Evolutionary conservation across 1,140 invertebrate species (phyloP), one percentile per base, ranked within the genome.

Genomic region (Sitophilus oryzae): DNA sequence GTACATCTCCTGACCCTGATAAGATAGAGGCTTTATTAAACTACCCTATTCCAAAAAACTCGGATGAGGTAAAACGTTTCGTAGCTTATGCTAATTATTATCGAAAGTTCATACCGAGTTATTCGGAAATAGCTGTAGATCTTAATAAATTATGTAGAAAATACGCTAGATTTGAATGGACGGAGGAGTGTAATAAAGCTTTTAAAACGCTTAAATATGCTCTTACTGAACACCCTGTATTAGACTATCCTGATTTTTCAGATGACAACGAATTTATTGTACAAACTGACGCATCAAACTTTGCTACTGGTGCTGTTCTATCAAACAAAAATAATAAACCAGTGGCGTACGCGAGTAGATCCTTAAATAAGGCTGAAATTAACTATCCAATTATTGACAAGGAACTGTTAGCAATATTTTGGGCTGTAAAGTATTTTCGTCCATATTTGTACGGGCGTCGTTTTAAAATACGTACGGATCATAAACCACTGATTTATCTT

Each of bases 161-260:
- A 50, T 58, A 59, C 52, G 35, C 30, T 14, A 8, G 2, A 6
- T 70, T 62, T 58, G 6, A 37, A 49, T 63, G 64, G 61, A 36
- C 16, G 15, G n/a, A n/a, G n/a, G n/a, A n/a, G n/a, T n/a, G n/a
- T n/a, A n/a, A n/a, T n/a, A n/a, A n/a, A n/a, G n/a, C 59, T 5
- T 63, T 66, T 56, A 9, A 48, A 22, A 34, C 16, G 1, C 57
- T 71, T 30, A 71, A 66, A 65, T 30, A 42, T 14, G 59, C 44
- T 18, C 52, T 65, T 21, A 69, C 59, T 19, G 67, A 63, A 38
- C 55, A 64, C 3, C 72, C 68, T 5, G 41, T 74, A 0, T 34
- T 74, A 5, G 57, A 61, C 59, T 73, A 70, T 38, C 69, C 73
- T 1, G 62, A 72, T 49, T 72, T 70, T 47, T 34, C 56, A 0